Conservation (phyloP, 2,113 vertebrate genomes). For the Ancistrus triradiatus region DNA sequence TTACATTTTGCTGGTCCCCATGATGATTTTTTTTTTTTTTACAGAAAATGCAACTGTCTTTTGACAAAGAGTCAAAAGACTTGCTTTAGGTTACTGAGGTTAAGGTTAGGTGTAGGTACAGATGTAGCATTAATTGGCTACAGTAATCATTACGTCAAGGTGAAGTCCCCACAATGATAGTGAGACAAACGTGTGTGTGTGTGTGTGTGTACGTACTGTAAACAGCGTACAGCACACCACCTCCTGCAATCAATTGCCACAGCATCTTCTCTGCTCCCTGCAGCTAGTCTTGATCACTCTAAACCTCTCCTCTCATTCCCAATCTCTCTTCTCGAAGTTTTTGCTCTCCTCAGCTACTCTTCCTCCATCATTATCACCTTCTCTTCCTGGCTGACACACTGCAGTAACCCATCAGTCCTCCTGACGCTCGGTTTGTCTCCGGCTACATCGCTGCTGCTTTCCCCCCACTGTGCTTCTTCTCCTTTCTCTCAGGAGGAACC, state of each 20-base stretch:
- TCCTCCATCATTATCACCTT: conserved; percentile 20
- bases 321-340: neutral
- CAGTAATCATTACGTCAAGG: too few relatives aligned
- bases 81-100: too few relatives aligned
- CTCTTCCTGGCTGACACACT: neutral
- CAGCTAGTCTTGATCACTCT: too few relatives aligned
- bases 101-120: too few relatives aligned
- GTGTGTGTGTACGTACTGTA: conserved; percentile 5
- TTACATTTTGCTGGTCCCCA: too few relatives aligned
- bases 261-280: conserved; percentile 18
- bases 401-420: neutral
- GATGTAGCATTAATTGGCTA: too few relatives aligned
- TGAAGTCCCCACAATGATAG: too few relatives aligned
- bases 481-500: conserved; percentile 6
- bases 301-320: conserved; percentile 43
- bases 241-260: conserved; percentile 14
- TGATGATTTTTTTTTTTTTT: too few relatives aligned
- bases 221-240: conserved; percentile 3
- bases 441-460: neutral
- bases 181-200: too few relatives aligned
- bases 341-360: neutral
- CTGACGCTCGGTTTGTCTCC: neutral
- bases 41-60: too few relatives aligned
- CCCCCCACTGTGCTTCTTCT: neutral
- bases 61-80: too few relatives aligned